Percentiles rank a stretch among this genome's conserved stretches.
These are phyloP conservation scores for Gyps fulvus DNA, from an alignment of 2,113 vertebrate species.

Conservation along the genomic window DNA sequence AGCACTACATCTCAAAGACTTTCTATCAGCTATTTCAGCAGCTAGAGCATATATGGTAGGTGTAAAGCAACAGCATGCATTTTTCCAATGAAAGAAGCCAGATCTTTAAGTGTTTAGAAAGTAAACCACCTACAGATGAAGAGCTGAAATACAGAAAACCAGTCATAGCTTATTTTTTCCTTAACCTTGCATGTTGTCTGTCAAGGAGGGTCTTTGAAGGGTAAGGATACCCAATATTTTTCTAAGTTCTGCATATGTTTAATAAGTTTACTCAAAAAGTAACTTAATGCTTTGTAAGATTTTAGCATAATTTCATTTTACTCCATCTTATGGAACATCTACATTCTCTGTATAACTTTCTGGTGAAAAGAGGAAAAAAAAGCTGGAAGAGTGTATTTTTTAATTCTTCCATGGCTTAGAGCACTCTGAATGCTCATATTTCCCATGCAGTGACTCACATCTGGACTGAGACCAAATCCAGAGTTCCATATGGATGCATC, in stretches of 20 bases:
- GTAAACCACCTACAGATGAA: constrained; percentile 29
- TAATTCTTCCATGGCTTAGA: neutral
- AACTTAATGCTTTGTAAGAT: neutral
- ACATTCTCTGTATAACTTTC: neutral
- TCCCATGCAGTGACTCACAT: neutral
- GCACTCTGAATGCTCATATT: neutral
- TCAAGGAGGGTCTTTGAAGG: neutral
- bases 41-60: neutral
- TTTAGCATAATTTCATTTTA: neutral
- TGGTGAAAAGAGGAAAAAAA: neutral
- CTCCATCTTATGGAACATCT: neutral
- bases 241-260: neutral
- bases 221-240: neutral
- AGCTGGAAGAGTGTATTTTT: neutral
- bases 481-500: neutral
- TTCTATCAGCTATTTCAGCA: neutral
- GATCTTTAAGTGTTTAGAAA: neutral
- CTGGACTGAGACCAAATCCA: neutral
- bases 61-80: neutral
- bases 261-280: neutral
- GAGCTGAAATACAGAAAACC: neutral
- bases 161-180: neutral
- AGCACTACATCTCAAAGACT: neutral
- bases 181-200: neutral
- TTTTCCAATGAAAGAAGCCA: neutral